Percentiles rank a stretch among this genome's conserved stretches.
phyloP scores from a whole-genome alignment of 2,888 invertebrate genomes.

The Heliconius erato region DNA sequence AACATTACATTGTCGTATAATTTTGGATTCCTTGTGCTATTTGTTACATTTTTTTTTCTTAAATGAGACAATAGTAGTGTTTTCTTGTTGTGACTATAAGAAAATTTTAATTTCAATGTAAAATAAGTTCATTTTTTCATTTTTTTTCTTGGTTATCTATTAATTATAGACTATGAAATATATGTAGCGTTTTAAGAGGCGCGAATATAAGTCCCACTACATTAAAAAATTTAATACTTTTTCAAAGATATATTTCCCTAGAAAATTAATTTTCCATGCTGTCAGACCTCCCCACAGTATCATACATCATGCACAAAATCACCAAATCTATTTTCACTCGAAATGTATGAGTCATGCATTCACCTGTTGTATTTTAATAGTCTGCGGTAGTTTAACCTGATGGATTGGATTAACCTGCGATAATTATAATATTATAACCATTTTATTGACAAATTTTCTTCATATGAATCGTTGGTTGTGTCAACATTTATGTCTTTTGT shows the following conservation, averaged over 20 bases:
- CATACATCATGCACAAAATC: slow-evolving; percentile 36
- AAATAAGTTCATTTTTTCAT: no score
- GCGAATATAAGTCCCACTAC: no score
- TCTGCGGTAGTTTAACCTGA: slow-evolving; percentile 81
- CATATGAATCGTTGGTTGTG: not conserved
- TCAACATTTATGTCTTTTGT: not conserved
- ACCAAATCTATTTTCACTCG: slow-evolving; percentile 45
- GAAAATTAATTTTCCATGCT: not conserved
- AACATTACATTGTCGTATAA: not conserved
- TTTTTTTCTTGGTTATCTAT: not conserved
- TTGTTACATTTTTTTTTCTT: not conserved
- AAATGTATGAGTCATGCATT: slow-evolving; percentile 48
- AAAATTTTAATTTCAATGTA: not conserved
- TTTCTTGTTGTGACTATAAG: not conserved
- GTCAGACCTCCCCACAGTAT: slow-evolving; percentile 18
- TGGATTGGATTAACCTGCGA: slow-evolving; percentile 80
- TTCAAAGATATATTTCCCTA: not conserved
- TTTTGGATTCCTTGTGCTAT: not conserved
- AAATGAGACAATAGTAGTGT: not conserved
- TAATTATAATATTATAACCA: slow-evolving; percentile 33
- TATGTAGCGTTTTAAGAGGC: no score
- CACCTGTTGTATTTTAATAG: slow-evolving; percentile 83
- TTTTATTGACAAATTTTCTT: not conserved
- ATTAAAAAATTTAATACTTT: not conserved
- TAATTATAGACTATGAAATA: not conserved